phyloP scores from a whole-genome alignment of 2,113 vertebrate genomes.

The Chauna torquata region DNA sequence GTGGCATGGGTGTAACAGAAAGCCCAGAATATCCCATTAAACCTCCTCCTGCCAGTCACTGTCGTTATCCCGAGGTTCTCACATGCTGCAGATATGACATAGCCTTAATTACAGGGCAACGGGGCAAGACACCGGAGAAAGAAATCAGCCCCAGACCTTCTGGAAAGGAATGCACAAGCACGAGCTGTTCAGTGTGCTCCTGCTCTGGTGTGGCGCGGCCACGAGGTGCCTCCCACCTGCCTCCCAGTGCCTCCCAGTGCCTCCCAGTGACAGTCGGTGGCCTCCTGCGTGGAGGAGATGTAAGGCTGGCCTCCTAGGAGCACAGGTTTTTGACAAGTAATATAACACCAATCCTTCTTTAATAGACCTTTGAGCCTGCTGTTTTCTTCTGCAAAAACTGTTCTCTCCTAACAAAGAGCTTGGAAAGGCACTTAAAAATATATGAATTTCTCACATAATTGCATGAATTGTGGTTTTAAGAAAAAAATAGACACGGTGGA shows the following conservation, averaged over 20 bases:
- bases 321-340: not conserved
- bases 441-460: not conserved
- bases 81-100: not conserved
- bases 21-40: not conserved
- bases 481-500: not conserved
- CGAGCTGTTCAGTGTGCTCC: not conserved
- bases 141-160: not conserved
- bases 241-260: not conserved
- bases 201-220: not conserved
- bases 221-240: not conserved
- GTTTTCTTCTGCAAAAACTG: not conserved
- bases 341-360: not conserved
- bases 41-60: not conserved
- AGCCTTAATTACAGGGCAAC: conserved; percentile 1
- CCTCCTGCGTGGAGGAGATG: not conserved
- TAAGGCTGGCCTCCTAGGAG: not conserved
- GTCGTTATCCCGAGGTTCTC: not conserved
- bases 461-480: not conserved
- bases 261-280: not conserved
- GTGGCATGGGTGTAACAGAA: not conserved
- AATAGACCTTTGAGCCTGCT: not conserved
- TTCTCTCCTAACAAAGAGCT: not conserved
- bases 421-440: not conserved
- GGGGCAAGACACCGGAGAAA: not conserved
- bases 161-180: not conserved